Percentiles rank a stretch among this genome's conserved stretches.
phyloP scores from a whole-genome alignment of 35 echinoderm and acorn worm genomes.

The Ophioderma brevispina region DNA sequence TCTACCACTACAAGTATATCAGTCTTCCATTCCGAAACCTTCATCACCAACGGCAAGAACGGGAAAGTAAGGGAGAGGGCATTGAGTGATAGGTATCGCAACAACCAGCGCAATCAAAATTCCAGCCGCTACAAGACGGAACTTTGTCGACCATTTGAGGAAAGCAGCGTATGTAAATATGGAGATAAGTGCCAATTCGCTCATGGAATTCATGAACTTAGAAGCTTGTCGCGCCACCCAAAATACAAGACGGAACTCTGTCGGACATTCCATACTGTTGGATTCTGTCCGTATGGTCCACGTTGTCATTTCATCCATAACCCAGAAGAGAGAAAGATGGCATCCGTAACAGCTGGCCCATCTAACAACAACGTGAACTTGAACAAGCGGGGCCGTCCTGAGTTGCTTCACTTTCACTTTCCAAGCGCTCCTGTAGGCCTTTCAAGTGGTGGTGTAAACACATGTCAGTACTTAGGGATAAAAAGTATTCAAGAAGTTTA shows the following conservation, averaged over 20 bases:
- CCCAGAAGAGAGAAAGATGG: constrained; percentile 71
- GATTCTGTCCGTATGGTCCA: constrained; percentile 97
- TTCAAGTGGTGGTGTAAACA: constrained; percentile 63
- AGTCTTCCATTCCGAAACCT: constrained; percentile 18
- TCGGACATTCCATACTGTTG: constrained; percentile 97
- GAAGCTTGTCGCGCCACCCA: constrained; percentile 81
- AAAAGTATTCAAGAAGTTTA: no score
- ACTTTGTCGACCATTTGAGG: constrained; percentile 92
- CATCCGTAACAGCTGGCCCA: background rate
- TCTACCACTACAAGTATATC: background rate
- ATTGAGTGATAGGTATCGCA: constrained; percentile 94
- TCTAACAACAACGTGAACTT: constrained; percentile 21
- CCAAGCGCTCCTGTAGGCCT: constrained; percentile 73
- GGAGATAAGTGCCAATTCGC: constrained; percentile 99
- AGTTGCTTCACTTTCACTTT: no score
- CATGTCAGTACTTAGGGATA: no score
- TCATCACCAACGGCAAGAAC: constrained; percentile 37
- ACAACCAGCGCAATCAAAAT: constrained; percentile 80
- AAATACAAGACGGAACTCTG: constrained; percentile 99
- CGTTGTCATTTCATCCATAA: constrained; percentile 99
- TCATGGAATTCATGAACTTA: constrained; percentile 89
- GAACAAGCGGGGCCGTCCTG: constrained; percentile 56
- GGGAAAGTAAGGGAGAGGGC: constrained; percentile 80
- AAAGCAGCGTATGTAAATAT: constrained; percentile 96
- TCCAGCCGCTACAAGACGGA: constrained; percentile 97